These are phyloP conservation scores for Triplophysa dalaica DNA, from an alignment of 2,113 vertebrate genomes.

Conservation along the genomic window DNA sequence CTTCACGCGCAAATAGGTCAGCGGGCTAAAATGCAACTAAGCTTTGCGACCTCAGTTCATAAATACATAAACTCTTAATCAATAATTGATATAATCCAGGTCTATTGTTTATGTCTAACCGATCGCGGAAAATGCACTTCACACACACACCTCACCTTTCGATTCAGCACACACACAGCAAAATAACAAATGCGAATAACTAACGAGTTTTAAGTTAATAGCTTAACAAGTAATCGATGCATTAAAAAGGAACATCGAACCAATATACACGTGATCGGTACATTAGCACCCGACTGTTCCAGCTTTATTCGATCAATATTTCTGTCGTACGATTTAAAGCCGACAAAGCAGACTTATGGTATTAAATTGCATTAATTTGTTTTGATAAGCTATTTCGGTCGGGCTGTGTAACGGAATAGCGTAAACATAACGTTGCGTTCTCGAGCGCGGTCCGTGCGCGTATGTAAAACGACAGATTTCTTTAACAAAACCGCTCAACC, in stretches of 20 bases:
- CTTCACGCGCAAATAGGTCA: constrained; percentile 32
- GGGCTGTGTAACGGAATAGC: background rate
- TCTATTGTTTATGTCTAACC: constrained; percentile 40
- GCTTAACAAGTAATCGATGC: constrained; percentile 22
- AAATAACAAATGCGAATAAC: background rate
- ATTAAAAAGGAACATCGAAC: background rate
- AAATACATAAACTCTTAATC: constrained; percentile 39
- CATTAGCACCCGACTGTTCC: background rate
- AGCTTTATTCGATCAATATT: background rate
- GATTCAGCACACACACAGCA: background rate
- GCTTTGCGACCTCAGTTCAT: constrained; percentile 36
- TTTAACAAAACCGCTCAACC: background rate
- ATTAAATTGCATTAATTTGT: background rate
- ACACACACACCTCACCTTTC: background rate
- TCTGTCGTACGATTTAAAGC: background rate
- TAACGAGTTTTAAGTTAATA: background rate
- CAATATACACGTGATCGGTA: background rate
- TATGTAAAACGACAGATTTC: background rate
- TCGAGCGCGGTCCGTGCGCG: background rate
- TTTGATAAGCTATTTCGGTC: background rate
- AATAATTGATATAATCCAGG: constrained; percentile 41
- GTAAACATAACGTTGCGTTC: background rate
- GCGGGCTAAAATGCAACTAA: constrained; percentile 1
- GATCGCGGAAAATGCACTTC: constrained; percentile 12
- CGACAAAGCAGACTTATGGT: background rate